These are phyloP conservation scores for Chelmon rostratus DNA, from an alignment of 2,797 vertebrate genomes.

Conservation along the genomic window DNA sequence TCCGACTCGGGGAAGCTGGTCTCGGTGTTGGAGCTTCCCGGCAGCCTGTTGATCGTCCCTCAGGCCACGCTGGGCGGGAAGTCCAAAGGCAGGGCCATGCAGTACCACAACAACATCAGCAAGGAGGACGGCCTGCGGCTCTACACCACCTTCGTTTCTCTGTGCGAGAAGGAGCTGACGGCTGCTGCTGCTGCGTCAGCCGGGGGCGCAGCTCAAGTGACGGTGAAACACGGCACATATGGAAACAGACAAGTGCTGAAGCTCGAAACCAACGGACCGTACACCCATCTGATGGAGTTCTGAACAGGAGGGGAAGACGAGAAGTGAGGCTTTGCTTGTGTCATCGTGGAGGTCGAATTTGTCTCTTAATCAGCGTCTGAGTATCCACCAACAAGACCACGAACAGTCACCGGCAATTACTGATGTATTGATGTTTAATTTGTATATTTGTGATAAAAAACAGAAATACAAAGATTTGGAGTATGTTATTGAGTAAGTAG, in stretches of 20 bases:
- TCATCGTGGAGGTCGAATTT: not conserved
- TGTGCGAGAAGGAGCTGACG: conserved; percentile 88
- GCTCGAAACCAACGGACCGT: conserved; percentile 94
- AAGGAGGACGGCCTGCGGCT: conserved; percentile 92
- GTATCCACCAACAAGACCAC: not conserved
- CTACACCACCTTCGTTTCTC: conserved; percentile 88
- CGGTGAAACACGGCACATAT: conserved; percentile 90
- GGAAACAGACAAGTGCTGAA: conserved; percentile 95
- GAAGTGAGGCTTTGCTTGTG: too few species aligned
- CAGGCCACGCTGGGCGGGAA: conserved; percentile 97
- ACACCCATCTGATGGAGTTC: conserved; percentile 94
- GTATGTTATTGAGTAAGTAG: not conserved
- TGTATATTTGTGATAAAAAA: not conserved
- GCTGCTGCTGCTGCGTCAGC: conserved; percentile 36
- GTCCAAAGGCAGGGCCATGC: conserved; percentile 91
- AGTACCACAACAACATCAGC: conserved; percentile 93
- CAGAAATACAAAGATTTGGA: not conserved
- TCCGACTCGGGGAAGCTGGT: conserved; percentile 86
- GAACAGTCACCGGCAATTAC: not conserved
- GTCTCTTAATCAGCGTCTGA: not conserved
- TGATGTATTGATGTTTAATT: not conserved
- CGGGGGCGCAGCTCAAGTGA: conserved; percentile 71
- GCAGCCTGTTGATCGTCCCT: conserved; percentile 92
- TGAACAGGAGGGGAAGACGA: conserved; percentile 32
- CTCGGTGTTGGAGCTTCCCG: conserved; percentile 92